Percentiles rank a stretch among this genome's conserved stretches.
phyloP scores from a whole-genome alignment of 2,888 invertebrate genomes.

The Hoplodrina blanda region DNA sequence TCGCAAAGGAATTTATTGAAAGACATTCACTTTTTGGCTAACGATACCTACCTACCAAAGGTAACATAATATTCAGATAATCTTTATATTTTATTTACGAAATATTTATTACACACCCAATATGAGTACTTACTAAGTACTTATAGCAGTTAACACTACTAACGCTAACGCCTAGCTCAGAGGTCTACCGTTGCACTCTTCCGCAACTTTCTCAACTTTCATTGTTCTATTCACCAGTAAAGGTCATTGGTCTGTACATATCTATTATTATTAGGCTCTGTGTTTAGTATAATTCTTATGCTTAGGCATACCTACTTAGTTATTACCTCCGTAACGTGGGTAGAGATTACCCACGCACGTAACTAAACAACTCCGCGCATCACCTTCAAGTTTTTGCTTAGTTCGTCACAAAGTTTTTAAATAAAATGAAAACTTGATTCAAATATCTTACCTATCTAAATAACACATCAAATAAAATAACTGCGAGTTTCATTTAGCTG shows the following conservation, averaged over 20 bases:
- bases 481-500: constrained; percentile 1
- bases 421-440: constrained; percentile 10
- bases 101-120: not conserved
- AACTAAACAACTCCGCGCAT: constrained; percentile 29
- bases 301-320: not conserved
- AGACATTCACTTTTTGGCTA: no score
- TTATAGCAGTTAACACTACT: not conserved
- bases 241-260: constrained; percentile 40
- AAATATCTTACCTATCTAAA: constrained; percentile 1
- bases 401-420: constrained; percentile 45
- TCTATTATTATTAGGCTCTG: constrained; percentile 9
- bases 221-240: constrained; percentile 34
- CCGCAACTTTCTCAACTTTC: constrained; percentile 43
- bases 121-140: not conserved
- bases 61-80: no score
- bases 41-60: no score
- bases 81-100: not conserved
- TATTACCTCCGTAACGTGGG: not conserved
- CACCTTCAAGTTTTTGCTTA: constrained; percentile 46
- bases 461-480: constrained; percentile 14
- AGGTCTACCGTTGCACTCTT: constrained; percentile 19
- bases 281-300: constrained; percentile 1
- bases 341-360: constrained; percentile 12
- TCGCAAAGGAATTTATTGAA: no score
- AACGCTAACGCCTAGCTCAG: not conserved